Base-by-base conservation (phyloP, 2,113 vertebrate genomes). In the Nestor notabilis region DNA sequence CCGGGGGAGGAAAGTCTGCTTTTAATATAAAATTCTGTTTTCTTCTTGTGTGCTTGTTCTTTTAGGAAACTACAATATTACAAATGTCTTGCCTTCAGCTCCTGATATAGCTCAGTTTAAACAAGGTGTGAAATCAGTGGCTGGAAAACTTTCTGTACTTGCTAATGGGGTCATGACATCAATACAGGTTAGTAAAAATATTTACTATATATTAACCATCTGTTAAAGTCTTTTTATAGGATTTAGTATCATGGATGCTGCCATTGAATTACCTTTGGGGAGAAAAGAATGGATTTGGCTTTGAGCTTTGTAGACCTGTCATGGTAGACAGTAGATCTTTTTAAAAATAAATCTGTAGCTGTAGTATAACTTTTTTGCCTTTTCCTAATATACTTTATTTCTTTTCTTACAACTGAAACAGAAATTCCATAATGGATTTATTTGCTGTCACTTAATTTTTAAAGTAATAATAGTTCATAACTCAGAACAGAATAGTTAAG, bases 51-150 rank as follows among this genome's bases (percentile, higher is more conserved):
- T 77, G 50, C 91, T 35, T 84, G 16, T 64, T 90, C 21, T 79
- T 39, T 70, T 94, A 99, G 99, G 98, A 95, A 98, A 97, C 44
- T 99, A 99, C 97, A 98, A 95, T 47, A 98, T 99, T 93, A 98
- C 95, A 63, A 99, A 96, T 27, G 98, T 99, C 78, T 96, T 99
- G 95, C 99, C 99, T 79, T 97, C 58, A 1, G 98, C 99, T 58
- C 99, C 99, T 0, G 99, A 99, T 98, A 99, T 99, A 99, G 92
- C 98, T 7, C 99, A 99, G 95, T 98, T 99, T 89, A 99, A 99
- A 96, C 98, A 99, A 63, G 99, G 99, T 5, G 99, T 99, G 49
- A 98, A 98, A 72, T 99, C 99, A 0, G 99, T 99, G 5, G 99
- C 99, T 2, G 99, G 99, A 29, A 99, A 98, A 70, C 99, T 99